Evolutionary conservation across 2,888 invertebrate species (phyloP), one percentile per base, ranked within the genome.

Genomic region (Epirrita christyi): DNA sequence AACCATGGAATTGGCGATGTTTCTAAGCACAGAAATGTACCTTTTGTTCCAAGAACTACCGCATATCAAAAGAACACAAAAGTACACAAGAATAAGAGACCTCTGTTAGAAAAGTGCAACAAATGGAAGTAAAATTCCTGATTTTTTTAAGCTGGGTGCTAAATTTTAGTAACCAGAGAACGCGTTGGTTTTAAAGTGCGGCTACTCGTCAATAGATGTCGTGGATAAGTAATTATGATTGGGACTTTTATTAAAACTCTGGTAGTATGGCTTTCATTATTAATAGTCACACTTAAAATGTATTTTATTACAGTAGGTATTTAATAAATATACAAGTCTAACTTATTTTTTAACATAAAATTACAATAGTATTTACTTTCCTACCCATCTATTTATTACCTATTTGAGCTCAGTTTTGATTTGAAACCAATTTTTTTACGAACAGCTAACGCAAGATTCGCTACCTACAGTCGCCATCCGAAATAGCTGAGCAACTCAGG

Each of bases 311-410:
- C 56, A 71, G 65, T 21, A 21, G 21, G 21, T 67, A 64, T 80
- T 80, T 65, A 79, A 86, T 86, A 86, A 86, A 86, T 88, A 86
- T 72, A 59, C 65, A 58, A 47, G 44, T 44, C 50, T 64, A 65
- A 50, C 21, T 52, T 55, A 55, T 47, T 54, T 62, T 34, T 43
- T 50, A 46, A 14, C 37, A 29, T 57, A 57, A 21, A 42, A 21
- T 14, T 45, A 42, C 0, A 13, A 45, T n/a, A 15, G 8, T 13
- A 32, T 13, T 41, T 8, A 21, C 28, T 40, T 36, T 7, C 10
- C 14, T 29, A 46, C 41, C 32, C 41, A 41, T 34, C 14, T 9
- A 37, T 6, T 29, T 9, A 34, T 57, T 21, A 21, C 21, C 21
- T 21, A 21, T 21, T 21, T 21, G 21, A 21, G 21, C 21, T 21